These are phyloP conservation scores for Indicator maculatus DNA, from an alignment of 2,113 vertebrate genomes.

Conservation along the genomic window DNA sequence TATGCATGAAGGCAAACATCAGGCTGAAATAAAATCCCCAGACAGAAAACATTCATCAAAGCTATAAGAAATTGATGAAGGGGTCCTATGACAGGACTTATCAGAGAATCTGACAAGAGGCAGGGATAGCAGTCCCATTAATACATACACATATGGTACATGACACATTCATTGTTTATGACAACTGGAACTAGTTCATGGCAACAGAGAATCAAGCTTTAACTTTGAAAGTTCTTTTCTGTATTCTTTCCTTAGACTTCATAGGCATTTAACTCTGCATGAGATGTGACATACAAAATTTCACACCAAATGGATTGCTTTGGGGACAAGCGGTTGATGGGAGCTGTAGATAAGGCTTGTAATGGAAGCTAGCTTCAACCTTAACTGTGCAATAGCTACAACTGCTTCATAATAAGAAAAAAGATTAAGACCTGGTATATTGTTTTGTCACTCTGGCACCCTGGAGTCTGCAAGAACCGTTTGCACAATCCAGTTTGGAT, in stretches of 20 bases:
- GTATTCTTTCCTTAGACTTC: neutral
- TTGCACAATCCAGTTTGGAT: neutral
- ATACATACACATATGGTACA: neutral
- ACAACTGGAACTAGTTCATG: neutral
- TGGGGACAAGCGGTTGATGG: neutral
- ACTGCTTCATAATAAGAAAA: slow-evolving; percentile 17
- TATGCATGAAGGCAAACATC: neutral
- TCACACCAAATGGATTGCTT: neutral
- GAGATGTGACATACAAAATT: slow-evolving; percentile 9
- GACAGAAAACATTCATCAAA: neutral
- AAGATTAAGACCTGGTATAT: neutral
- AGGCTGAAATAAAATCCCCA: slow-evolving; percentile 14
- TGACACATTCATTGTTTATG: neutral
- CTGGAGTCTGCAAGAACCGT: neutral
- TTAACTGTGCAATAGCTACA: slow-evolving; percentile 29
- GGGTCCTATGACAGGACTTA: neutral
- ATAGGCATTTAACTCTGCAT: neutral
- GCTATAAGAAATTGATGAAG: neutral
- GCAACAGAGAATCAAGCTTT: neutral
- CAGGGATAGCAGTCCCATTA: neutral
- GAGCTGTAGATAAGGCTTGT: neutral
- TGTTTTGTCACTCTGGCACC: slow-evolving; percentile 1
- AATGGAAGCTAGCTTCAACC: slow-evolving; percentile 9
- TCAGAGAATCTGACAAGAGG: neutral
- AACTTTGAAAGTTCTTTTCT: neutral